Evolutionary conservation across 2,113 vertebrate genomes (phyloP), one percentile per base, ranked within the genome.

Genomic region (Serilophus lunatus): DNA sequence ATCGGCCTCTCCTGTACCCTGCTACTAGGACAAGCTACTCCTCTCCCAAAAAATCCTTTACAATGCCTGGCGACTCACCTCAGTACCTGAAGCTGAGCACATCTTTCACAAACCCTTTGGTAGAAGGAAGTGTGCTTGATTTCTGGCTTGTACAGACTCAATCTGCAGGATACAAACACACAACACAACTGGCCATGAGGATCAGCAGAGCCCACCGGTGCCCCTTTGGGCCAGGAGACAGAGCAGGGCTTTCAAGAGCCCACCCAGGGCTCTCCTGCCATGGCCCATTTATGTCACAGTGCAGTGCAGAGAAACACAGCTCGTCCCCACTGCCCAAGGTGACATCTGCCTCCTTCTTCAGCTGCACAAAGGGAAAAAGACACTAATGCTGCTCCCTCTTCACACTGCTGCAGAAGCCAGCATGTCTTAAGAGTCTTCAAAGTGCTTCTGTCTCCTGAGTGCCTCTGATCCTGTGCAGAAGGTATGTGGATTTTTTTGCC

Each of bases 81-180:
- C 79, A 99, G 54, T 70, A 97, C 97, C 93, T 75, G 95, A 54
- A 99, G 97, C 33, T 84, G 94, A 45, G 96, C 38, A 71, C 97
- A 98, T 12, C 95, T 97, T 20, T 95, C 95, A 64, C 82, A n/a
- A 56, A 98, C 13, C 51, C 57, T 90, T 31, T 31, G 75, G 69
- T 93, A 59, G 5, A 96, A 86, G 76, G 28, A 60, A 54, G 95
- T 72, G 12, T 96, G 96, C 12, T 83, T 13, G 3, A 87, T 92
- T 38, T 96, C 92, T 14, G 98, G 80, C 31, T 93, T 92, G 94
- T 95, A 95, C 66, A 96, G 95, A 24, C 97, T 79, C n/a, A 98
- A 63, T 51, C 99, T 99, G 93, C 49, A 86, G 80, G 76, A 60
- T 2, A 42, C 40, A 95, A 70, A 80, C 33, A 90, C 38, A 49